Evolutionary conservation across 2,113 vertebrate species (phyloP).

Genomic region (Tupaia tana): DNA sequence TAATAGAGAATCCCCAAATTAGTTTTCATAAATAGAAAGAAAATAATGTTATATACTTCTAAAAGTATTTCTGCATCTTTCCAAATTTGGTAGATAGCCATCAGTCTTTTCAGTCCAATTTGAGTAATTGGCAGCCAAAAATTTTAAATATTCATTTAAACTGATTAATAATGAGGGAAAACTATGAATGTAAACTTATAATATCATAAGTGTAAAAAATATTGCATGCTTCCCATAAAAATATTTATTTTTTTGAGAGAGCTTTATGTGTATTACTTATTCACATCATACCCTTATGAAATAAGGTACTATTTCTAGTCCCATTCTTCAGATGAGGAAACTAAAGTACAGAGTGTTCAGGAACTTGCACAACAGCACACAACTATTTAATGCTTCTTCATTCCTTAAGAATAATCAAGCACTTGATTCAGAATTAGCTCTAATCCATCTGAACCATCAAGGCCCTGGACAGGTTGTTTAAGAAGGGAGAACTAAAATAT

Average conservation of each 20-base stretch:
- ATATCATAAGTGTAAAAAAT: neutral
- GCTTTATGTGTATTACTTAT: neutral
- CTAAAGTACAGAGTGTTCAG: neutral
- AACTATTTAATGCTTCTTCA: neutral
- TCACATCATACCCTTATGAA: neutral
- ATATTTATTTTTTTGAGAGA: neutral
- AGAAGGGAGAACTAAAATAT: neutral
- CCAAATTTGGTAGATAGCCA: neutral
- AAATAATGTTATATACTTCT: neutral
- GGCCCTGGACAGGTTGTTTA: neutral
- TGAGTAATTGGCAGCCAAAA: neutral
- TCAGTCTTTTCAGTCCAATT: neutral
- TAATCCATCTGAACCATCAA: neutral
- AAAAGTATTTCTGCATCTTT: neutral
- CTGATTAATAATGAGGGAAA: neutral
- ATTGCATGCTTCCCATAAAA: neutral
- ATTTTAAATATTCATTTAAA: neutral
- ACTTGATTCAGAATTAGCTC: neutral
- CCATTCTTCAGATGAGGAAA: neutral
- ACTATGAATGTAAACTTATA: neutral
- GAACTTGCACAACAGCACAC: neutral
- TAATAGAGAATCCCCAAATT: neutral
- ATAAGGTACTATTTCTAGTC: neutral
- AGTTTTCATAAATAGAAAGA: neutral
- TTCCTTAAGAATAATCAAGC: neutral